phyloP scores from a whole-genome alignment of 2,113 vertebrate genomes.

The Uria aalge region DNA sequence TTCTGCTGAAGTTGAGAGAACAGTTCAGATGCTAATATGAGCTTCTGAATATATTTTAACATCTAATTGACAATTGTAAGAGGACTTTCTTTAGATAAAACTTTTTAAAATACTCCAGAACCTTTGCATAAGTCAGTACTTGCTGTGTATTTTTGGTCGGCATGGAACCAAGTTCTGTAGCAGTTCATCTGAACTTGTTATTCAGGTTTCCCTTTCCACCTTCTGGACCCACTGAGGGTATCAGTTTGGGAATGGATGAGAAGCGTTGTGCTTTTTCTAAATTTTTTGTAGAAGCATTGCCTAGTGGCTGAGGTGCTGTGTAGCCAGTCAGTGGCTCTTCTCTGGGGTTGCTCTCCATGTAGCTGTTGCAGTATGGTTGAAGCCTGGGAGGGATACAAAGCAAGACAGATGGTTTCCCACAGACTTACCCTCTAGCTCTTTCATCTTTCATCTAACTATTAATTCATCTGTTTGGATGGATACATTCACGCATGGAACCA shows the following conservation, averaged over 20 bases:
- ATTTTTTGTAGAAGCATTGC: background rate
- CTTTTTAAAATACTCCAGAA: background rate
- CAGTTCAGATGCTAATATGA: background rate
- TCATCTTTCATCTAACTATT: slow-evolving; percentile 93
- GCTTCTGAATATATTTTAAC: background rate
- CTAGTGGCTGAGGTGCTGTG: background rate
- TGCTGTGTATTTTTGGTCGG: background rate
- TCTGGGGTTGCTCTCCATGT: slow-evolving; percentile 13
- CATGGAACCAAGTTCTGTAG: background rate
- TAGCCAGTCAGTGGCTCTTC: background rate
- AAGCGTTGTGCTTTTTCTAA: background rate
- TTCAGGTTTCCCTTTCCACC: background rate
- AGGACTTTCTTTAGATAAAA: background rate
- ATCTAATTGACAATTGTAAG: background rate
- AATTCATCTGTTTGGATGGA: slow-evolving; percentile 93
- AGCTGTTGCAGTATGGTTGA: slow-evolving; percentile 51
- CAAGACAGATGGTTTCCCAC: slow-evolving; percentile 88
- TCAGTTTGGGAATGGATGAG: background rate
- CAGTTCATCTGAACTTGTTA: background rate
- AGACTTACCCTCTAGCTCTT: slow-evolving; percentile 85
- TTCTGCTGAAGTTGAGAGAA: background rate
- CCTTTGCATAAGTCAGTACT: background rate
- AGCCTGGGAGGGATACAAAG: slow-evolving; percentile 77
- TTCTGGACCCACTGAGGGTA: background rate
- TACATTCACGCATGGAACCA: slow-evolving; percentile 82